Conservation (phyloP, 2,888 invertebrate species). For the Ectemnius lituratus region DNA sequence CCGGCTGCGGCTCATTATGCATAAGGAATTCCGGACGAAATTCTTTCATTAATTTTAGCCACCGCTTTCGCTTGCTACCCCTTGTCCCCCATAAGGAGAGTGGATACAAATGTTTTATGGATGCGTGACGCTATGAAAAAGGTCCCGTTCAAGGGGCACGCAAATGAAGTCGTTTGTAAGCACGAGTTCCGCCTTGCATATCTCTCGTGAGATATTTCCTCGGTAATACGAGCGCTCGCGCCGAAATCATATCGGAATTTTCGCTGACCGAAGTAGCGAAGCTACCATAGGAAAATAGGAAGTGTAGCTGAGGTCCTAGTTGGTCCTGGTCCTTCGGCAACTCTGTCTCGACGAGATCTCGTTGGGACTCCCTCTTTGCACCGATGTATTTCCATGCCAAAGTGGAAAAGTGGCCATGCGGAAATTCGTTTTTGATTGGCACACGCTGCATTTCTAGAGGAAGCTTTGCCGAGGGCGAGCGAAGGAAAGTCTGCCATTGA, state of each 20-base stretch:
- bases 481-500: too few species aligned
- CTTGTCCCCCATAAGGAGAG: not conserved
- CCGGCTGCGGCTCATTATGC: not conserved
- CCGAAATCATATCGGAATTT: constrained; percentile 18
- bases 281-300: too few species aligned
- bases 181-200: constrained; percentile 1
- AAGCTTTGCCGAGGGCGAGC: too few species aligned
- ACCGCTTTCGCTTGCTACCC: not conserved
- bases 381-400: too few species aligned
- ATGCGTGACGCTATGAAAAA: constrained; percentile 5
- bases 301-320: too few species aligned
- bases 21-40: not conserved
- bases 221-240: not conserved
- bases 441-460: too few species aligned
- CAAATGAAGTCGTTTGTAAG: constrained; percentile 10
- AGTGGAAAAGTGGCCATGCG: too few species aligned
- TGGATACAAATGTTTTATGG: constrained; percentile 6
- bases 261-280: constrained; percentile 13
- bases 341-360: too few species aligned
- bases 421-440: too few species aligned
- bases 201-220: constrained; percentile 1
- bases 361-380: too few species aligned
- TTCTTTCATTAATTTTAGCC: not conserved
- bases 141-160: not conserved
- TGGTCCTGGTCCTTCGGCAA: too few species aligned